These are phyloP conservation scores for Progne subis DNA, from an alignment of 2,113 vertebrate genomes.

Conservation along the genomic window DNA sequence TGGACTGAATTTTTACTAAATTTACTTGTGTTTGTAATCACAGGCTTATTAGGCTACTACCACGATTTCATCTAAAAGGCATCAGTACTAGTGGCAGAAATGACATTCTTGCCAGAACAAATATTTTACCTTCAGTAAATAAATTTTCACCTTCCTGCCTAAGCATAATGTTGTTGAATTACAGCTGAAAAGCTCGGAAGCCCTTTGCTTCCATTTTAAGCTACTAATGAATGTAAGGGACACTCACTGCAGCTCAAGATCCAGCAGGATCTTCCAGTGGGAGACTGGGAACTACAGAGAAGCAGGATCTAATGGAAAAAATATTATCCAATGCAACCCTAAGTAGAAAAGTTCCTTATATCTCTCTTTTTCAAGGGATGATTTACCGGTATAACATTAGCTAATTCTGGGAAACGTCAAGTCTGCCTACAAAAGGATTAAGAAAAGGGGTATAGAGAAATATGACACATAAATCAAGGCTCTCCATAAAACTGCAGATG, in stretches of 20 bases:
- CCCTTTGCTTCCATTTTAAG: slow-evolving; percentile 4
- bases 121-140: slow-evolving; percentile 53
- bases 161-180: neutral
- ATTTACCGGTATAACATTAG: neutral
- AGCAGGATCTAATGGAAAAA: slow-evolving; percentile 7
- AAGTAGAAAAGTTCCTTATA: neutral
- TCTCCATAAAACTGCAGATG: neutral
- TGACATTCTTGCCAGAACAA: slow-evolving; percentile 25
- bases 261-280: neutral
- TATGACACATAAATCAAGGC: neutral
- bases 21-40: neutral
- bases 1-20: neutral
- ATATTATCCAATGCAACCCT: neutral
- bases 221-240: neutral
- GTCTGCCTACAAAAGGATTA: neutral
- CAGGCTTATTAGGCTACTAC: neutral
- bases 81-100: neutral
- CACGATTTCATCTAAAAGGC: neutral
- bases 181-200: slow-evolving; percentile 15
- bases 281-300: neutral
- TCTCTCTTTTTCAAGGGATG: neutral
- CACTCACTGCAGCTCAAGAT: neutral
- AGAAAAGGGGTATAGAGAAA: neutral
- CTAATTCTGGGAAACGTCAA: slow-evolving; percentile 13
- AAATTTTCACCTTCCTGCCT: slow-evolving; percentile 10